Evolutionary conservation across 64 coral and sea anemone species (phyloP).

Genomic region (Porites lutea): DNA sequence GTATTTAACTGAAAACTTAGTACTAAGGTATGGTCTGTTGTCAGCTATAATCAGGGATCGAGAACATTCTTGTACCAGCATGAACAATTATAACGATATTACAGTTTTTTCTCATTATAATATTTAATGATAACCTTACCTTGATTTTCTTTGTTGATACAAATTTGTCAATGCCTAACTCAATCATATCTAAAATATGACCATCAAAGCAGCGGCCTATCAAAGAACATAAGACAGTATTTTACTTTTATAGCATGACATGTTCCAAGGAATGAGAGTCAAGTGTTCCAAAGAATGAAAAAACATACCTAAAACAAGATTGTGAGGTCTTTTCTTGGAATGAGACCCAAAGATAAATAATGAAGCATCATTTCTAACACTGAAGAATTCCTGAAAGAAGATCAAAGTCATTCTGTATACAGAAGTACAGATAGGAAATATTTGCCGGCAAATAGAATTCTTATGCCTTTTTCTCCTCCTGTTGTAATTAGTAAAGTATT

Average conservation of each 20-base stretch:
- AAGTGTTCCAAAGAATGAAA: neutral
- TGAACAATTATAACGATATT: no score
- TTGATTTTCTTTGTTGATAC: conserved; percentile 78
- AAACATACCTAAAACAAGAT: conserved; percentile 87
- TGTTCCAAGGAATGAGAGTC: no score
- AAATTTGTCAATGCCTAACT: conserved; percentile 91
- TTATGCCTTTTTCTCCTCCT: no score
- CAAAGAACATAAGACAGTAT: neutral
- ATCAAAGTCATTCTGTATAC: no score
- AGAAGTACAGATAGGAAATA: no score
- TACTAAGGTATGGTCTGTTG: no score
- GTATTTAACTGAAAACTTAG: no score
- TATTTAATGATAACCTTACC: conserved; percentile 29
- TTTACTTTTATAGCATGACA: neutral
- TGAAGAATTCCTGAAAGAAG: conserved; percentile 94
- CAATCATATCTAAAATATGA: conserved; percentile 93
- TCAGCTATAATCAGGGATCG: no score
- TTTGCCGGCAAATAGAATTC: no score
- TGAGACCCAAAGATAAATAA: conserved; percentile 95
- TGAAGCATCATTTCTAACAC: conserved; percentile 94
- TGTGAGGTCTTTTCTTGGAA: conserved; percentile 97
- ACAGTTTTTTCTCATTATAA: neutral
- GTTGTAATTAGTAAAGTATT: no score
- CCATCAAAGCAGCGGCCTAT: conserved; percentile 94
- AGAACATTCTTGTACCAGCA: no score